phyloP scores from a whole-genome alignment of 2,888 invertebrate genomes.

The Masnerella sp. region DNA sequence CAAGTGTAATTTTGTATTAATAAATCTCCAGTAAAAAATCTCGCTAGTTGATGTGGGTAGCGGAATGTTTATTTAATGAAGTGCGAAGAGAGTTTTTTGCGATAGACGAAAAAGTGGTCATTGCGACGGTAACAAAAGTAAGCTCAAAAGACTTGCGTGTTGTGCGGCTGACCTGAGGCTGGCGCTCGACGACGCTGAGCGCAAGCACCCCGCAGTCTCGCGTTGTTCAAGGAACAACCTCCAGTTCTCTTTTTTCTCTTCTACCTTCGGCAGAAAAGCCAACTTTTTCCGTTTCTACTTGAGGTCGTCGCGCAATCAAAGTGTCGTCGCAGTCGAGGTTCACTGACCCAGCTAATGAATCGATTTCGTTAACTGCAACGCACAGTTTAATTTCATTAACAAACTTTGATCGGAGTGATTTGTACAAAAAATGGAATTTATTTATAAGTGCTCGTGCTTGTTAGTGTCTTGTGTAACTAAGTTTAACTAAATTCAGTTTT shows the following conservation, averaged over 20 bases:
- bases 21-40: neutral
- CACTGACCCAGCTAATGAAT: slow-evolving; percentile 53
- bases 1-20: neutral
- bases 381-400: slow-evolving; percentile 39
- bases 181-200: slow-evolving; percentile 55
- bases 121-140: slow-evolving; percentile 54
- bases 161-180: slow-evolving; percentile 58
- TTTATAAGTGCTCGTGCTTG: too few relatives aligned
- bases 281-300: slow-evolving; percentile 48
- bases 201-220: slow-evolving; percentile 62
- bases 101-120: slow-evolving; percentile 41
- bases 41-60: too few relatives aligned
- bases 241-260: slow-evolving; percentile 59
- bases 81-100: slow-evolving; percentile 33
- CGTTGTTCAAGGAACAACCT: slow-evolving; percentile 59
- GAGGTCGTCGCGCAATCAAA: slow-evolving; percentile 47
- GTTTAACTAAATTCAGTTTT: too few relatives aligned
- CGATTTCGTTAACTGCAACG: slow-evolving; percentile 41
- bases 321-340: slow-evolving; percentile 48
- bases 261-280: slow-evolving; percentile 53
- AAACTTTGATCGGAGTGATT: slow-evolving; percentile 3
- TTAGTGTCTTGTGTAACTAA: too few relatives aligned
- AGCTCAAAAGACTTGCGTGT: slow-evolving; percentile 61
- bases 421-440: too few relatives aligned
- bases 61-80: slow-evolving; percentile 37